A percentile compares a stretch with the other conserved stretches of the same genome.
Conservation (phyloP, 2,888 invertebrate species). For the Synergus gifuensis region DNA sequence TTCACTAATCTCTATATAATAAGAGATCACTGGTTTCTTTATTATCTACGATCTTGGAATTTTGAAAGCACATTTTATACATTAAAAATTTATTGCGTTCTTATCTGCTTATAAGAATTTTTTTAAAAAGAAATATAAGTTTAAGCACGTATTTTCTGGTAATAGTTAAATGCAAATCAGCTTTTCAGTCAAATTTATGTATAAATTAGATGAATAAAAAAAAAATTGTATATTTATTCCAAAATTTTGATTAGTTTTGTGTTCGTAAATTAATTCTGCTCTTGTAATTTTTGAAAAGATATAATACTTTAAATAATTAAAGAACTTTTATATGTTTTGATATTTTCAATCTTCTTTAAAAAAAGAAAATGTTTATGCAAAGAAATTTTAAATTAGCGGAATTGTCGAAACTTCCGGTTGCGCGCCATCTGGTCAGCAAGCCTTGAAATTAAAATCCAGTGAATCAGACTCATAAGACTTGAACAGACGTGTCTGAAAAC, state of each 20-base stretch:
- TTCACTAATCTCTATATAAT: too few relatives aligned
- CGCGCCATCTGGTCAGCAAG: background rate
- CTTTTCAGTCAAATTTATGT: constrained; percentile 30
- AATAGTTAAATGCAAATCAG: background rate
- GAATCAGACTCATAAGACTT: too few relatives aligned
- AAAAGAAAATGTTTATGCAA: background rate
- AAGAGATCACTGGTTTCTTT: too few relatives aligned
- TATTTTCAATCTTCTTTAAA: too few relatives aligned
- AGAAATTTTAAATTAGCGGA: background rate
- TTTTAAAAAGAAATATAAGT: background rate
- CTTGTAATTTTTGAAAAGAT: too few relatives aligned
- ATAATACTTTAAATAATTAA: too few relatives aligned
- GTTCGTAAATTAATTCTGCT: background rate
- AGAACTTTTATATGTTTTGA: too few relatives aligned
- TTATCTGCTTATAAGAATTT: background rate
- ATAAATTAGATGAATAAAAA: constrained; percentile 33
- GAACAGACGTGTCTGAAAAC: too few relatives aligned
- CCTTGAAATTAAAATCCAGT: background rate
- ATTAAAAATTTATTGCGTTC: background rate
- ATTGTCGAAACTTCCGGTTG: background rate
- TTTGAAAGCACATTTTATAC: background rate
- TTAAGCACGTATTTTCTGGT: background rate
- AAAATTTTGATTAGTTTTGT: constrained; percentile 13
- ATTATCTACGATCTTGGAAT: background rate
- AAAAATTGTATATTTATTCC: constrained; percentile 38